phyloP scores from a whole-genome alignment of 2,797 vertebrate species.

The Picus viridis region DNA sequence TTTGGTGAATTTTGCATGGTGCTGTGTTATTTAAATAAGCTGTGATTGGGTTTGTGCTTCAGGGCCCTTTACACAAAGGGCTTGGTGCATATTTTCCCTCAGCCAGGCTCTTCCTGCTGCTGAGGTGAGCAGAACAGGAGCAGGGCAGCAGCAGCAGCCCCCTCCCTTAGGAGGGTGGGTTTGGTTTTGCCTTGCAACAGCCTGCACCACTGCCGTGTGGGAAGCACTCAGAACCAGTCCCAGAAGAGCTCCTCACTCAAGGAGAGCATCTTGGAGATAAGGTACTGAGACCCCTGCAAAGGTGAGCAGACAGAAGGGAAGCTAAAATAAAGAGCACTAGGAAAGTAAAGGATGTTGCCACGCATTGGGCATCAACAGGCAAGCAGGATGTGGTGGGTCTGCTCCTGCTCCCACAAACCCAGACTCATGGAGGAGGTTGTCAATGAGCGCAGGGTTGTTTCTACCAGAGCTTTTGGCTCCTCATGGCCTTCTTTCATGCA shows the following conservation, averaged over 20 bases:
- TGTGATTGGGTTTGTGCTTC: conserved; percentile 64
- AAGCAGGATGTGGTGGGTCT: neutral
- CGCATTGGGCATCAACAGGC: neutral
- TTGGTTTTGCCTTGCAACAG: conserved; percentile 32
- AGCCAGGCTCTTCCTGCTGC: conserved; percentile 58
- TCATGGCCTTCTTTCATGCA: neutral
- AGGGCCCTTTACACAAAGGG: conserved; percentile 63
- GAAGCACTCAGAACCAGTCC: neutral
- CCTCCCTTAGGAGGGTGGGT: conserved; percentile 2
- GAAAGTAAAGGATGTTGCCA: neutral
- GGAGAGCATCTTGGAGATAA: neutral
- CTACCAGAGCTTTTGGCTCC: neutral
- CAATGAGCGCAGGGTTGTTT: neutral
- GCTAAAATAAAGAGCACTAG: neutral
- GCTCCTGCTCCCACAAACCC: neutral
- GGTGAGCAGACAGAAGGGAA: neutral
- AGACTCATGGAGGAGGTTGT: neutral
- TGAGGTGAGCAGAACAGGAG: conserved; percentile 50
- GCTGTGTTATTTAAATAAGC: conserved; percentile 39
- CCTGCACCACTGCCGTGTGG: conserved; percentile 40
- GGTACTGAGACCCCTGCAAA: conserved; percentile 16
- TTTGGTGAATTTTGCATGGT: conserved; percentile 36
- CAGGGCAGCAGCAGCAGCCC: conserved; percentile 48
- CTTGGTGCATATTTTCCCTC: conserved; percentile 62
- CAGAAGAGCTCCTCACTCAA: conserved; percentile 18